A percentile compares a stretch with the other conserved stretches of the same genome.
phyloP scores from a whole-genome alignment of 2,888 invertebrate genomes.

The Acanthopleura granulata region DNA sequence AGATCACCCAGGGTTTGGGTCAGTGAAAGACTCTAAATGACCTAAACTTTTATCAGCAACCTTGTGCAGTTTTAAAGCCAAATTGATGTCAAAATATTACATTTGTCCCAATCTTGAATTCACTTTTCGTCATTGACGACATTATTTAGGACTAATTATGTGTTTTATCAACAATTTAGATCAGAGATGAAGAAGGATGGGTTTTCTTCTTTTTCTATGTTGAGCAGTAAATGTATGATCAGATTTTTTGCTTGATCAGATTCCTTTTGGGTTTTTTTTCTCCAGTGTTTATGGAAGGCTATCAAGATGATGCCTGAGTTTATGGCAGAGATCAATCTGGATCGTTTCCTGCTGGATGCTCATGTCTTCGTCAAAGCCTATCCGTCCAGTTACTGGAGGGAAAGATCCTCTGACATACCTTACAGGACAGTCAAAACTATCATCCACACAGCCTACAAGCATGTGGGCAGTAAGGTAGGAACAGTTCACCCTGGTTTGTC shows the following conservation, averaged over 20 bases:
- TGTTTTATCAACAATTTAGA: too few relatives aligned
- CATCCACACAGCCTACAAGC: conserved; percentile 90
- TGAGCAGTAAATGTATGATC: background rate
- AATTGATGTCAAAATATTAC: too few relatives aligned
- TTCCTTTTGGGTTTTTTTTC: conserved; percentile 21
- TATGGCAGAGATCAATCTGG: conserved; percentile 71
- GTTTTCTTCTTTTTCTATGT: background rate
- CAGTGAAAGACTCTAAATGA: too few relatives aligned
- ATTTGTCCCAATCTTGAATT: too few relatives aligned
- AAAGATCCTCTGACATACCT: conserved; percentile 85
- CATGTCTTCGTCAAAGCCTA: conserved; percentile 90
- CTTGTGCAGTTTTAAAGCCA: too few relatives aligned
- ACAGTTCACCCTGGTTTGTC: background rate
- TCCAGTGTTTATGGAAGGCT: conserved; percentile 92
- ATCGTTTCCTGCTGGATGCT: conserved; percentile 79
- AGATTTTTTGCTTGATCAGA: conserved; percentile 15
- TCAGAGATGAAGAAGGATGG: too few relatives aligned
- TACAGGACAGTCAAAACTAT: conserved; percentile 89
- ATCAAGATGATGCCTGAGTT: conserved; percentile 88
- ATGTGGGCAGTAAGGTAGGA: conserved; percentile 80
- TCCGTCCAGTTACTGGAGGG: conserved; percentile 90
- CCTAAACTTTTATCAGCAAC: too few relatives aligned
- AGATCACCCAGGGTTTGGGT: too few relatives aligned
- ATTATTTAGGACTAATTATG: too few relatives aligned
- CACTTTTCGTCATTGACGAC: too few relatives aligned